These are phyloP conservation scores for Drosophila villosipedis DNA, from an alignment of 2,888 invertebrate species.

Conservation along the genomic window DNA sequence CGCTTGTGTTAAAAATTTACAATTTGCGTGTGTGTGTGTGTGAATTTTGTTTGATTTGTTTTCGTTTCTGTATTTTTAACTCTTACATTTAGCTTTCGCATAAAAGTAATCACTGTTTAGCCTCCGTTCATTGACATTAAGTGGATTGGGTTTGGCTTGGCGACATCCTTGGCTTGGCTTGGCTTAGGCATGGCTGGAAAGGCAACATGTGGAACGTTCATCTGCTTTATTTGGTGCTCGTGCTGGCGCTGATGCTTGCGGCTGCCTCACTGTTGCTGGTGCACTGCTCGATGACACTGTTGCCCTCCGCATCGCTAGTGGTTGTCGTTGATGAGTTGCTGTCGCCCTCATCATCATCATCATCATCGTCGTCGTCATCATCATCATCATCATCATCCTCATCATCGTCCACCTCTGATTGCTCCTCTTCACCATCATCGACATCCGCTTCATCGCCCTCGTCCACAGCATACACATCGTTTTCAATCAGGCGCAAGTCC, in stretches of 20 bases:
- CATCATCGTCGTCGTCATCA: slow-evolving; percentile 17
- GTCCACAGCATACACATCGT: slow-evolving; percentile 65
- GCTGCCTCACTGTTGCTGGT: slow-evolving; percentile 71
- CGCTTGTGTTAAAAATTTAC: slow-evolving; percentile 46
- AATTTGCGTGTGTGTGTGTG: slow-evolving; percentile 20
- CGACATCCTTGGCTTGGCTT: slow-evolving; percentile 34
- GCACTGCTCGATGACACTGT: slow-evolving; percentile 81
- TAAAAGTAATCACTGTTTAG: slow-evolving; percentile 78
- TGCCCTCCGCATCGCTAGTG: slow-evolving; percentile 77
- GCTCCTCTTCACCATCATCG: slow-evolving; percentile 65
- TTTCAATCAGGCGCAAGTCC: slow-evolving; percentile 68
- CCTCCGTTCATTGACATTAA: slow-evolving; percentile 79
- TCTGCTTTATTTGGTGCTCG: slow-evolving; percentile 49
- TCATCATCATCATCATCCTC: slow-evolving; percentile 61
- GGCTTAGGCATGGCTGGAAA: slow-evolving; percentile 56
- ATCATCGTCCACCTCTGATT: slow-evolving; percentile 55
- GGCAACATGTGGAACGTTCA: slow-evolving; percentile 29
- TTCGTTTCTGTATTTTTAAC: slow-evolving; percentile 39
- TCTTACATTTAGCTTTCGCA: slow-evolving; percentile 44
- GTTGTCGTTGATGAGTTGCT: slow-evolving; percentile 72
- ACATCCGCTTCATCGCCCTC: slow-evolving; percentile 59
- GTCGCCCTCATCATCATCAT: slow-evolving; percentile 45
- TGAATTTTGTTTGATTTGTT: slow-evolving; percentile 35
- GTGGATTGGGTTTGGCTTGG: slow-evolving; percentile 55
- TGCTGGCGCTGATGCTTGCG: slow-evolving; percentile 50